phyloP scores from a whole-genome alignment of 2,113 vertebrate species.

The Ceyx cyanopectus region DNA sequence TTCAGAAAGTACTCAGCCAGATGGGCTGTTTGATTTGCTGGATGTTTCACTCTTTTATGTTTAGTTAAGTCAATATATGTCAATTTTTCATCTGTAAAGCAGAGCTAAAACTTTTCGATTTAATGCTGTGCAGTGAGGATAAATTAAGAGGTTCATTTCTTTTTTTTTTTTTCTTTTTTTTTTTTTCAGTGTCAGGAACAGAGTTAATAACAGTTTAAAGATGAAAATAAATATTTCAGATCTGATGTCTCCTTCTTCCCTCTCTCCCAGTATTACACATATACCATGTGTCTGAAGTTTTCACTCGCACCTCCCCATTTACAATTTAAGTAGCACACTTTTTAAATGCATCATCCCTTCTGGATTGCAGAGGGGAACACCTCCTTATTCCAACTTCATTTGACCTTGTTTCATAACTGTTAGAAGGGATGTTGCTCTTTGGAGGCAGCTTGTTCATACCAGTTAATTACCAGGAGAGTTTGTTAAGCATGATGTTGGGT shows the following conservation, averaged over 20 bases:
- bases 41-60: slow-evolving; percentile 10
- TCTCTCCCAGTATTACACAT: background rate
- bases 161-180: background rate
- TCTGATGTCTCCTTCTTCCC: background rate
- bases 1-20: background rate
- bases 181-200: background rate
- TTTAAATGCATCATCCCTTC: background rate
- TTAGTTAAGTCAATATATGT: slow-evolving; percentile 40
- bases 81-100: slow-evolving; percentile 44
- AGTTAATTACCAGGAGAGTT: background rate
- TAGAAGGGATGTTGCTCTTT: background rate
- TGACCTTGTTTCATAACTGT: background rate
- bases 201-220: background rate
- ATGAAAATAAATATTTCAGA: background rate
- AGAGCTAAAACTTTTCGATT: background rate
- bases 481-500: background rate
- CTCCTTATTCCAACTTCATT: background rate
- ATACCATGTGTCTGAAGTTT: background rate
- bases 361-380: background rate
- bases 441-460: background rate
- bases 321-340: background rate
- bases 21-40: slow-evolving; percentile 25
- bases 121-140: slow-evolving; percentile 1
- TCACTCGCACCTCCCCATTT: background rate
- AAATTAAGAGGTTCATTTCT: background rate